phyloP scores from a whole-genome alignment of 1,140 invertebrate genomes.

The Formica exsecta region DNA sequence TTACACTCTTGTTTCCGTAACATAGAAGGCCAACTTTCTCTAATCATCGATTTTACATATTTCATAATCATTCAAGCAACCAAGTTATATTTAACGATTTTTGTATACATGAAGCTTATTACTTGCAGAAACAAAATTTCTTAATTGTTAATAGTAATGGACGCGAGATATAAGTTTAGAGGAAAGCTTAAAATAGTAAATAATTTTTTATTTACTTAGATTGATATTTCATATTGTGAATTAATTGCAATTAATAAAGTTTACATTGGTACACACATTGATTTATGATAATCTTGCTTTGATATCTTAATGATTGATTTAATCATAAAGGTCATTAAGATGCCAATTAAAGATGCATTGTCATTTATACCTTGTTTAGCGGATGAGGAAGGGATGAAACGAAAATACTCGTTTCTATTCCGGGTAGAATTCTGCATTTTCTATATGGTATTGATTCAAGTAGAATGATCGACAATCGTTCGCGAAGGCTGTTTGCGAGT shows the following conservation, averaged over 20 bases:
- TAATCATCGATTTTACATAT: constrained; percentile 11
- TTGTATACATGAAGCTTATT: not conserved
- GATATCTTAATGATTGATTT: not conserved
- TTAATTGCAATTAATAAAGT: constrained; percentile 26
- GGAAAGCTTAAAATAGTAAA: not conserved
- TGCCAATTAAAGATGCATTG: not conserved
- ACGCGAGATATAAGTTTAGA: not conserved
- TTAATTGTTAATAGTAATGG: not conserved
- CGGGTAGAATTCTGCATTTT: not conserved
- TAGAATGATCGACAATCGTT: constrained; percentile 26
- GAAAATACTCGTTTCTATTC: not conserved
- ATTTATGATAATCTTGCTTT: not conserved
- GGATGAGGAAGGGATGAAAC: not conserved
- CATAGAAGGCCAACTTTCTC: not conserved
- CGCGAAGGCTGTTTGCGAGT: not conserved
- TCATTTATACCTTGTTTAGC: not conserved
- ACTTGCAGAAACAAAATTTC: not conserved
- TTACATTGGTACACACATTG: not conserved
- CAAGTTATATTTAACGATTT: not conserved
- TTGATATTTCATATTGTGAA: not conserved
- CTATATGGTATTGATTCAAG: not conserved
- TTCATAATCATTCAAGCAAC: not conserved
- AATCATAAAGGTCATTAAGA: constrained; percentile 1
- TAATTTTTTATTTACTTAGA: not conserved
- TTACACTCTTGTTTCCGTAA: not conserved